Conservation (phyloP, 2,113 vertebrate species). For the Xenopus laevis region DNA sequence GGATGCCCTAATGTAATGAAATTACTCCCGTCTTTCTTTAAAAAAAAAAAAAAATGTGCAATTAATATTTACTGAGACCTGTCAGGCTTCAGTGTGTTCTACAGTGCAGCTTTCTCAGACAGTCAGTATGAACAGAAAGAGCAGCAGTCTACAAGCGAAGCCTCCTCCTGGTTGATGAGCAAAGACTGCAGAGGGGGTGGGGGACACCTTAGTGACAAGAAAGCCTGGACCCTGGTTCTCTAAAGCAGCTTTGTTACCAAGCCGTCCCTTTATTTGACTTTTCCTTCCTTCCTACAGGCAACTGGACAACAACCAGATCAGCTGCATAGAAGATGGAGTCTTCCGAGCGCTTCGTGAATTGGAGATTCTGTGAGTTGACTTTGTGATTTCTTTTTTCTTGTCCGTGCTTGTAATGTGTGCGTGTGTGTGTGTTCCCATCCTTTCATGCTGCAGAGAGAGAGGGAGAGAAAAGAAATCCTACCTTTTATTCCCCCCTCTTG, state of each 20-base stretch:
- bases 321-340: constrained; percentile 99
- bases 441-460: constrained; percentile 49
- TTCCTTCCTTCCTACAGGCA: constrained; percentile 88
- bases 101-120: constrained; percentile 67
- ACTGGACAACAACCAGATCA: constrained; percentile 99
- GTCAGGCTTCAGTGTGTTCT: constrained; percentile 76
- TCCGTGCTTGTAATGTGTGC: constrained; percentile 41
- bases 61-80: constrained; percentile 99
- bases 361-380: constrained; percentile 96
- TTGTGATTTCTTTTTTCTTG: constrained; percentile 48
- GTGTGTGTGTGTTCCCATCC: constrained; percentile 43
- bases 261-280: constrained; percentile 76
- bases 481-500: constrained; percentile 19
- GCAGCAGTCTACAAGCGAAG: constrained; percentile 72
- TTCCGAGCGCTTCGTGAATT: constrained; percentile 97
- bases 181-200: constrained; percentile 66
- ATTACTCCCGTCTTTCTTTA: constrained; percentile 96
- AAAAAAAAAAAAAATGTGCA: constrained; percentile 80
- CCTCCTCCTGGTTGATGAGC: constrained; percentile 62
- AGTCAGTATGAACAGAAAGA: constrained; percentile 65
- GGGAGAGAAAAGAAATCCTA: constrained; percentile 24
- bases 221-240: constrained; percentile 51
- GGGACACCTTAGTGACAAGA: constrained; percentile 62
- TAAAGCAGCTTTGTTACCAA: constrained; percentile 49
- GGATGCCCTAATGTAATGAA: constrained; percentile 99